phyloP scores from a whole-genome alignment of 2,113 vertebrate species.

The Hemiscyllium ocellatum region DNA sequence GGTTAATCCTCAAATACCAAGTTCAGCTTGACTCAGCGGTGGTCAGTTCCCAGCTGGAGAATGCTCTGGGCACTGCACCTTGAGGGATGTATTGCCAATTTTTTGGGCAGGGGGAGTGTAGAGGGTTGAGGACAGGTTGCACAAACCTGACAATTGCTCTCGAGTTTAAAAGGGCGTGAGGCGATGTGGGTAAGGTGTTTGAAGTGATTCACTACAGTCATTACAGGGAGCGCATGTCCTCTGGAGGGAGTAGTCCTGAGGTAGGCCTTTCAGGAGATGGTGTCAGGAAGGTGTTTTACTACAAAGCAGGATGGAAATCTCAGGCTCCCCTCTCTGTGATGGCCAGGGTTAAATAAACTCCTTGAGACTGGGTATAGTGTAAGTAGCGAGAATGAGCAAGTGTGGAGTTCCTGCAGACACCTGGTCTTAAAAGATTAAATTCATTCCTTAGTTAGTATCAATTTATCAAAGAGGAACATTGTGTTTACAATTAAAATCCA shows the following conservation, averaged over 20 bases:
- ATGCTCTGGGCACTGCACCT: neutral
- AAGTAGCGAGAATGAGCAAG: neutral
- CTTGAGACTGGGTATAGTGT: too few species aligned
- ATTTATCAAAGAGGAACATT: neutral
- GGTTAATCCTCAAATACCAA: too few species aligned
- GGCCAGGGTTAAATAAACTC: neutral
- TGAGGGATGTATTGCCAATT: neutral
- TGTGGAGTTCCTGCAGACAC: neutral
- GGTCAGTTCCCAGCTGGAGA: too few species aligned
- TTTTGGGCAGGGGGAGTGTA: too few species aligned
- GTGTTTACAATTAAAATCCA: too few species aligned
- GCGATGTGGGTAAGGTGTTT: neutral
- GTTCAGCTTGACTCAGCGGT: neutral
- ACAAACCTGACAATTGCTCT: neutral
- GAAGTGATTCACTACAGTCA: neutral
- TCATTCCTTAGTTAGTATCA: neutral
- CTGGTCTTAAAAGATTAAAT: neutral
- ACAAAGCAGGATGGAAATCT: neutral
- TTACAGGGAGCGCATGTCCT: neutral
- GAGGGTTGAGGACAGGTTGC: neutral
- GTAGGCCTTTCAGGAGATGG: neutral
- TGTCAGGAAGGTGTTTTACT: neutral
- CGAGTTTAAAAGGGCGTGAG: neutral
- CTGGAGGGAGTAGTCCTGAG: neutral
- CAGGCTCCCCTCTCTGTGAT: neutral